Percentiles rank a stretch among this genome's conserved stretches.
phyloP scores from a whole-genome alignment of 2,113 vertebrate species.

The Microcebus jonahi region DNA sequence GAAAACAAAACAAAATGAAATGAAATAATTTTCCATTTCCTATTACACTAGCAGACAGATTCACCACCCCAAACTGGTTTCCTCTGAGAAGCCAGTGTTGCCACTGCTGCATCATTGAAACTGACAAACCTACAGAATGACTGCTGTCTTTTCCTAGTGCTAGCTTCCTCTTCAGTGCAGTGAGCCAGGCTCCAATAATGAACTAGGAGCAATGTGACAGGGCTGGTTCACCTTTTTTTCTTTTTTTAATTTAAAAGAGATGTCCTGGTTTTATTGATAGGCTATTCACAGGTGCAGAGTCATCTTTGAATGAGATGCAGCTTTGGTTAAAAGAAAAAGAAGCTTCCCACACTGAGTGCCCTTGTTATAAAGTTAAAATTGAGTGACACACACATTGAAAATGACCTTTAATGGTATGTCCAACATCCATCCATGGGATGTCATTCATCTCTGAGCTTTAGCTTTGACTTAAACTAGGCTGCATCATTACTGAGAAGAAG shows the following conservation, averaged over 20 bases:
- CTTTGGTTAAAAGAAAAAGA: neutral
- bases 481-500: neutral
- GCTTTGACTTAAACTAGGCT: neutral
- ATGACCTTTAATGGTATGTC: neutral
- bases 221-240: neutral
- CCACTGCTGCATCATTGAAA: neutral
- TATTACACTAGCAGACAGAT: neutral
- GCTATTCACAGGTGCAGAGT: neutral
- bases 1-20: neutral
- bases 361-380: neutral
- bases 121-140: neutral
- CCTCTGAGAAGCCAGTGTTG: neutral
- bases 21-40: neutral
- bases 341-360: neutral
- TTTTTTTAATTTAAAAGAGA: slow-evolving; percentile 19
- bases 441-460: neutral
- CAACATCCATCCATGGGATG: neutral
- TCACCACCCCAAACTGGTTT: neutral
- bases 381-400: neutral
- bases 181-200: neutral
- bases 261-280: neutral
- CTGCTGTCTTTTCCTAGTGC: neutral
- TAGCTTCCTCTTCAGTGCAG: neutral
- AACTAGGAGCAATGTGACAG: neutral
- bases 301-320: neutral